phyloP scores from a whole-genome alignment of 2,888 invertebrate species.

The Antitype chi region DNA sequence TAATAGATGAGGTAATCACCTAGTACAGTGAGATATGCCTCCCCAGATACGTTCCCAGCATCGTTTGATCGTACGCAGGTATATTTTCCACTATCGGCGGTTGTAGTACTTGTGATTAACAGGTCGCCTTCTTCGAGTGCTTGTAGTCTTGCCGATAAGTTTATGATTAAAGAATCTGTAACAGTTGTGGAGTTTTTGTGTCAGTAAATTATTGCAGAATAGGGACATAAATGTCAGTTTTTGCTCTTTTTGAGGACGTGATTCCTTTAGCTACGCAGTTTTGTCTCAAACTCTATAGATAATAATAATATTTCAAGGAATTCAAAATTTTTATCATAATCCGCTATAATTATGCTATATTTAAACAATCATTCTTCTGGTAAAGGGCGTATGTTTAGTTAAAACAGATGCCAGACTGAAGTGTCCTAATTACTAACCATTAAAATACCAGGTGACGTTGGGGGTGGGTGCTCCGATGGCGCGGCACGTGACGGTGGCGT shows the following conservation, averaged over 20 bases:
- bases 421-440: constrained; percentile 92
- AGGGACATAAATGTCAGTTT: background rate
- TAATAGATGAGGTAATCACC: constrained; percentile 89
- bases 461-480: constrained; percentile 98
- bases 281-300: background rate
- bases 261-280: background rate
- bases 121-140: constrained; percentile 96
- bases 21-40: constrained; percentile 95
- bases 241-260: background rate
- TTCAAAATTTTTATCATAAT: background rate
- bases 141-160: constrained; percentile 94
- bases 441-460: constrained; percentile 97
- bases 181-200: constrained; percentile 27
- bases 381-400: background rate
- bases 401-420: constrained; percentile 7
- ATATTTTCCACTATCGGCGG: constrained; percentile 96
- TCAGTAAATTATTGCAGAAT: background rate
- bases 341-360: background rate
- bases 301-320: background rate
- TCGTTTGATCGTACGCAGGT: constrained; percentile 97
- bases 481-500: constrained; percentile 96
- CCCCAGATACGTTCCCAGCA: constrained; percentile 96
- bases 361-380: background rate
- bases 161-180: constrained; percentile 87
- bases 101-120: constrained; percentile 95